A percentile compares a stretch with the other conserved stretches of the same genome.
These are phyloP conservation scores for Helicoverpa armigera DNA, from an alignment of 1,140 invertebrate genomes.

Conservation along the genomic window DNA sequence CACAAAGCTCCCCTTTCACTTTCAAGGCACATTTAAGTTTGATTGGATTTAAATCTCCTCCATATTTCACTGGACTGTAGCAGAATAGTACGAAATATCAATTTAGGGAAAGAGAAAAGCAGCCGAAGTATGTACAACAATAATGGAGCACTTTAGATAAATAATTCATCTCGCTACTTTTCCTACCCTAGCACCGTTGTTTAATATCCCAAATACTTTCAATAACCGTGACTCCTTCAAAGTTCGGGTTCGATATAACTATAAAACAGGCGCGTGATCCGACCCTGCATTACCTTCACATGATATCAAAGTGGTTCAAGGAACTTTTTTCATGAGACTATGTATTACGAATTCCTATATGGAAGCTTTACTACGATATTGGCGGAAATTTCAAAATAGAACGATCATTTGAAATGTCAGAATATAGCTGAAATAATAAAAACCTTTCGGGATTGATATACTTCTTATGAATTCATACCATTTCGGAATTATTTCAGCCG, in stretches of 20 bases:
- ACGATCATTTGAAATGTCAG: neutral
- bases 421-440: neutral
- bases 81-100: too few relatives aligned
- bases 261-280: conserved; percentile 23
- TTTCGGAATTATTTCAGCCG: too few relatives aligned
- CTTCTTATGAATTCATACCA: too few relatives aligned
- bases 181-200: neutral
- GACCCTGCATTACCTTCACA: neutral
- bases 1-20: too few relatives aligned
- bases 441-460: too few relatives aligned
- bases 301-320: neutral
- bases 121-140: too few relatives aligned
- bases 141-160: too few relatives aligned
- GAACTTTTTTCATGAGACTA: conserved; percentile 5
- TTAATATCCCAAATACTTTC: conserved; percentile 12
- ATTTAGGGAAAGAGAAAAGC: too few relatives aligned
- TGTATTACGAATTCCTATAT: neutral
- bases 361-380: neutral
- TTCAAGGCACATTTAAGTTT: too few relatives aligned
- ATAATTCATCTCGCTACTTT: too few relatives aligned
- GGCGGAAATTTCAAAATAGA: neutral
- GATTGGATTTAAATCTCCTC: too few relatives aligned
- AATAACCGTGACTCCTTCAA: neutral
- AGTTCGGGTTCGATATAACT: neutral
- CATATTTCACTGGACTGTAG: too few relatives aligned